Percentiles rank a stretch among this genome's conserved stretches.
These are phyloP conservation scores for Kuschelorhynchus macadamiae DNA, from an alignment of 2,888 invertebrate genomes.

Conservation along the genomic window DNA sequence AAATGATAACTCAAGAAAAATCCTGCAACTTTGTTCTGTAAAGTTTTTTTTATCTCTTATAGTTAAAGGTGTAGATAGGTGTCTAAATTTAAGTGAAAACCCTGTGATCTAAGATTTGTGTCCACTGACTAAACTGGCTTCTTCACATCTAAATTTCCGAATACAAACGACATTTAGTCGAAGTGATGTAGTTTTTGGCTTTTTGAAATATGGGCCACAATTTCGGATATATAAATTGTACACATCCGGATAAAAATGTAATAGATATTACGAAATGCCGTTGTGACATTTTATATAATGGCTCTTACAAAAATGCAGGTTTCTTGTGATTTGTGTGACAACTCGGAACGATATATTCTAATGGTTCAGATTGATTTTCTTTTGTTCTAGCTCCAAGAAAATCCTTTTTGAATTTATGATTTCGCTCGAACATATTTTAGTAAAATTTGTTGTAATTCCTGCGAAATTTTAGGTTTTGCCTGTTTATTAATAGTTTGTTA, in stretches of 20 bases:
- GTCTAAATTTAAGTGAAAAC: too few species aligned
- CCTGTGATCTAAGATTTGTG: too few species aligned
- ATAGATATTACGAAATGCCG: conserved; percentile 9
- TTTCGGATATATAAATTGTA: conserved; percentile 16
- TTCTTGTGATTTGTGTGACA: conserved; percentile 1
- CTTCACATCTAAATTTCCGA: background rate
- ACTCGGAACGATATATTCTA: background rate
- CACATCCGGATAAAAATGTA: conserved; percentile 22
- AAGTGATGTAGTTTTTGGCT: background rate
- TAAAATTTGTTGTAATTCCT: too few species aligned
- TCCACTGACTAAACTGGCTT: background rate
- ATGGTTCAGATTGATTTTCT: background rate
- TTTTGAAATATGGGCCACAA: conserved; percentile 19
- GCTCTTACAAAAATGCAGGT: background rate
- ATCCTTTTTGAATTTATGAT: background rate
- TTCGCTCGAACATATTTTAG: too few species aligned
- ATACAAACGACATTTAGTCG: conserved; percentile 6
- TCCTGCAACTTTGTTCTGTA: too few species aligned
- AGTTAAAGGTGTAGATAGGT: too few species aligned
- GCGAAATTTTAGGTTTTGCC: too few species aligned
- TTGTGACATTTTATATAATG: background rate
- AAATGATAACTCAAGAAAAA: too few species aligned
- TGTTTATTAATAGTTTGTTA: too few species aligned
- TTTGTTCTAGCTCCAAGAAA: background rate
- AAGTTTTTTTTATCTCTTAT: too few species aligned